Conservation (phyloP, 2,797 vertebrate species). For the Falco novaeseelandiae region DNA sequence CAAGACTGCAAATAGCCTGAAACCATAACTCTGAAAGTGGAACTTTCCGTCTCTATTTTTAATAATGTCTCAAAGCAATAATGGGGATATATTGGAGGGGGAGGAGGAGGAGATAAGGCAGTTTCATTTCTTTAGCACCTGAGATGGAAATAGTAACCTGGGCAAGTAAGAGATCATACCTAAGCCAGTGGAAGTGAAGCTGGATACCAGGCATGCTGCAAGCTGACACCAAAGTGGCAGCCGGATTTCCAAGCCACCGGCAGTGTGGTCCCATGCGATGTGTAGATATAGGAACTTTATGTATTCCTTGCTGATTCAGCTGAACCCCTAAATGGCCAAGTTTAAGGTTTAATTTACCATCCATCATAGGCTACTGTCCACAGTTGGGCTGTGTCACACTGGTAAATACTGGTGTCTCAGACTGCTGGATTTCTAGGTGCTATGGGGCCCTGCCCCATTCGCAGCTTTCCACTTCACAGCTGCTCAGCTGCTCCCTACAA, state of each 20-base stretch:
- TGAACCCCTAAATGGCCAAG: not conserved
- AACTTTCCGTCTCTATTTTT: not conserved
- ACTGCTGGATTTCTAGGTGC: not conserved
- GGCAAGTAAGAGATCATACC: not conserved
- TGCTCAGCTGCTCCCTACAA: not conserved
- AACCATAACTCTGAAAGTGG: not conserved
- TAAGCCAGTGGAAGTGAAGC: not conserved
- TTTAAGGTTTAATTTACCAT: not conserved
- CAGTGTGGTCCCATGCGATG: not conserved
- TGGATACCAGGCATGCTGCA: not conserved
- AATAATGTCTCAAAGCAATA: not conserved
- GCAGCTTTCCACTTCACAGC: not conserved
- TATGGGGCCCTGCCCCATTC: not conserved
- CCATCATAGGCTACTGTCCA: not conserved
- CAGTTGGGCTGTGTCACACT: rapidly evolving
- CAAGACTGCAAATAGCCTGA: not conserved
- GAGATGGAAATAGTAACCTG: not conserved
- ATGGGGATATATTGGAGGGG: not conserved
- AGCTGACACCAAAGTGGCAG: not conserved
- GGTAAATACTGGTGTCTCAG: not conserved
- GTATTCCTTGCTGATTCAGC: not conserved
- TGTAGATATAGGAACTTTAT: not conserved
- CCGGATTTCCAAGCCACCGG: not conserved
- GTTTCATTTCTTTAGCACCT: not conserved
- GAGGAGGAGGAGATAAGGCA: not conserved